Evolutionary conservation across 1,140 invertebrate species (phyloP).

Genomic region (Cephus cinctus): DNA sequence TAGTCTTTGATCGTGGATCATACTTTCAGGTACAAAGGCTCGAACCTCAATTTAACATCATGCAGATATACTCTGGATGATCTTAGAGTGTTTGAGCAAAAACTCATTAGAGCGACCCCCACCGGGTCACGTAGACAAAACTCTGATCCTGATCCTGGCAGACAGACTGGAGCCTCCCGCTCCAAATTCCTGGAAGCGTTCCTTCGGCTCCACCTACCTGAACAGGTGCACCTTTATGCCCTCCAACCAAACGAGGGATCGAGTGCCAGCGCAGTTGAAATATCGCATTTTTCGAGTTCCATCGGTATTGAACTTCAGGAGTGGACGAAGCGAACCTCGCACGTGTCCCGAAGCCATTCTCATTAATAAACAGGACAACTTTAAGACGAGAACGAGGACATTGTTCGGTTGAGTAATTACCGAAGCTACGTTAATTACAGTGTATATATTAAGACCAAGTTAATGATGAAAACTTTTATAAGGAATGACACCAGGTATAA

Average conservation of each 20-base stretch:
- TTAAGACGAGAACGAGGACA: too few relatives aligned
- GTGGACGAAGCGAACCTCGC: too few relatives aligned
- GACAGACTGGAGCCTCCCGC: constrained; percentile 49
- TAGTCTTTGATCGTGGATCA: too few relatives aligned
- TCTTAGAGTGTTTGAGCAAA: constrained; percentile 17
- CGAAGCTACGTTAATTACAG: too few relatives aligned
- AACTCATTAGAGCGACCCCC: constrained; percentile 43
- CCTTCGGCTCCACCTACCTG: constrained; percentile 41
- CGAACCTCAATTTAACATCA: constrained; percentile 3
- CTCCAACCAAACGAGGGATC: constrained; percentile 31
- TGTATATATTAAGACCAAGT: too few relatives aligned
- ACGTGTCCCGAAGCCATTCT: too few relatives aligned
- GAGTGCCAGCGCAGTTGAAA: constrained; percentile 48
- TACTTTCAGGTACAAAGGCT: too few relatives aligned
- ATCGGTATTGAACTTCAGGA: constrained; percentile 12
- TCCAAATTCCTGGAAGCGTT: constrained; percentile 44
- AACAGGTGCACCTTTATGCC: constrained; percentile 48
- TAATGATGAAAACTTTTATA: too few relatives aligned
- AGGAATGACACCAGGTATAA: too few relatives aligned
- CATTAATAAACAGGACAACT: too few relatives aligned
- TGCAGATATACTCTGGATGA: not conserved
- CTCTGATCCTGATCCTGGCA: constrained; percentile 49
- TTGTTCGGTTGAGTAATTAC: too few relatives aligned
- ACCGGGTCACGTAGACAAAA: constrained; percentile 38
- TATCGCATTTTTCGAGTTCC: constrained; percentile 49